Conservation (phyloP, 2,797 vertebrate genomes). For the Premnoplex brunnescens region DNA sequence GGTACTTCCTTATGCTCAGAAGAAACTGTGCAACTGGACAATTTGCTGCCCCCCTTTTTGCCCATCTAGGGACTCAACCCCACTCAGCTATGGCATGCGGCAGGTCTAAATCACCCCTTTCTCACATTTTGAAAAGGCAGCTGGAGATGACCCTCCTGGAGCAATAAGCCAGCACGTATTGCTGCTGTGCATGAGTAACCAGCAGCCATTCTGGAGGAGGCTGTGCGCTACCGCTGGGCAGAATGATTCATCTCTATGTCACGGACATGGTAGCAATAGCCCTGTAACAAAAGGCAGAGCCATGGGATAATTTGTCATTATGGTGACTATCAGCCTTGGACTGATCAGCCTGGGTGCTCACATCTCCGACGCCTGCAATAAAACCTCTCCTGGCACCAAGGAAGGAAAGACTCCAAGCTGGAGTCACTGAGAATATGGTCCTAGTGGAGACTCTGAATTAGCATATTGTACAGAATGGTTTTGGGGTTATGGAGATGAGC, state of each 20-base stretch:
- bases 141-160: neutral
- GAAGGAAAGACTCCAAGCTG: neutral
- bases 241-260: constrained; percentile 45
- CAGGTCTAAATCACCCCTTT: neutral
- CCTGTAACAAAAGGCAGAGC: constrained; percentile 37
- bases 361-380: neutral
- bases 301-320: constrained; percentile 26
- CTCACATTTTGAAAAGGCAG: neutral
- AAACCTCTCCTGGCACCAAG: neutral
- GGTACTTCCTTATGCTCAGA: neutral
- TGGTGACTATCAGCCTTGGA: neutral
- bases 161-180: neutral
- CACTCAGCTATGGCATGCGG: neutral
- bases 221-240: neutral
- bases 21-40: neutral
- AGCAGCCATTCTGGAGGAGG: constrained; percentile 25
- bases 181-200: constrained; percentile 56
- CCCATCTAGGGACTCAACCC: neutral
- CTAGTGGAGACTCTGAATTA: neutral
- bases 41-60: neutral
- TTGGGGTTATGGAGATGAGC: neutral
- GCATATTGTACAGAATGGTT: neutral
- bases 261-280: neutral
- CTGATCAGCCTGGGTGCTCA: constrained; percentile 16
- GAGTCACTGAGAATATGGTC: neutral